Conservation (phyloP, 2,888 invertebrate genomes). For the Agrotis segetum region DNA sequence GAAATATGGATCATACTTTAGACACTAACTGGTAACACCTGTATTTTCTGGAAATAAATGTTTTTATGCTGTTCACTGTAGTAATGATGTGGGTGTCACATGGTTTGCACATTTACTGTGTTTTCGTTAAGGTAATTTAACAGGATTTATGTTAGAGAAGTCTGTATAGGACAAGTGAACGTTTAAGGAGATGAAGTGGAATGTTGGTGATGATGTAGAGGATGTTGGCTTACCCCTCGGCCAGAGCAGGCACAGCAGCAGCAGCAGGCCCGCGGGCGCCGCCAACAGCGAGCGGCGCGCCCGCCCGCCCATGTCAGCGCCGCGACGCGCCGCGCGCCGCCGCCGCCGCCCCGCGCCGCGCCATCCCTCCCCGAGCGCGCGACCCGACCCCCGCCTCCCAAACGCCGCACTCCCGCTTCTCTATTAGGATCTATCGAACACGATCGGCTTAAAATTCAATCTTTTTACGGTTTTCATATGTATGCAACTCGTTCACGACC, state of each 20-base stretch:
- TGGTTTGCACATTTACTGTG: conserved; percentile 24
- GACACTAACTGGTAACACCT: neutral
- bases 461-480: conserved; percentile 85
- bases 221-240: conserved; percentile 82
- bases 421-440: conserved; percentile 85
- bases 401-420: conserved; percentile 82
- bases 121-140: conserved; percentile 24
- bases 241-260: conserved; percentile 89
- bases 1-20: neutral
- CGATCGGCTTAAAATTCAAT: conserved; percentile 83
- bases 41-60: neutral
- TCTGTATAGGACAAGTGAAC: neutral
- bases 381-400: conserved; percentile 76
- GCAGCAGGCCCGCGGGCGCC: conserved; percentile 90
- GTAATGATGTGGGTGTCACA: conserved; percentile 1
- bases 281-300: conserved; percentile 90
- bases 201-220: neutral
- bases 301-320: conserved; percentile 90
- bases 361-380: conserved; percentile 76
- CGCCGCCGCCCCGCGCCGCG: conserved; percentile 85
- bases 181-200: neutral
- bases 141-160: conserved; percentile 9
- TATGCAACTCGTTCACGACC: conserved; percentile 84
- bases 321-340: conserved; percentile 87
- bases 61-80: neutral